Conservation (phyloP, 2,797 vertebrate genomes). For the Rhabdomys pumilio region DNA sequence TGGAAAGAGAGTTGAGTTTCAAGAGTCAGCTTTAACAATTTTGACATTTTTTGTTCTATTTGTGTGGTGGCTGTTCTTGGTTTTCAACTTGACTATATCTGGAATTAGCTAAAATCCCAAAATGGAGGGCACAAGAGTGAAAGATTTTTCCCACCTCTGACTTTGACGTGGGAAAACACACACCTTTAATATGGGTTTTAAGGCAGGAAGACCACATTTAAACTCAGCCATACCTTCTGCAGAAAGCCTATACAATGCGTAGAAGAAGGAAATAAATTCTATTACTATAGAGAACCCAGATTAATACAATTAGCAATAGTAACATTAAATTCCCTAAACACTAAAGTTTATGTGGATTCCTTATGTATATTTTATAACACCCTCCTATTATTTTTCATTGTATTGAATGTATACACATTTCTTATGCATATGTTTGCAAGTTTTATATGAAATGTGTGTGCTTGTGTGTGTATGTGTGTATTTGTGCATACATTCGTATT, state of each 20-base stretch:
- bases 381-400: background rate
- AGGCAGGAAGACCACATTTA: background rate
- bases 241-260: background rate
- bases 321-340: background rate
- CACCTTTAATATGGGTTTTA: background rate
- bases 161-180: background rate
- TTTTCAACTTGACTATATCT: background rate
- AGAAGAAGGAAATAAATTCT: background rate
- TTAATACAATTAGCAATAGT: background rate
- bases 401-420: background rate
- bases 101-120: background rate
- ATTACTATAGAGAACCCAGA: background rate
- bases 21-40: rapidly evolving
- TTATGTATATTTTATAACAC: background rate
- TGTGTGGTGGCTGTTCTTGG: no score
- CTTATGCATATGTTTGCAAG: background rate
- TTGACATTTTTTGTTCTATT: background rate
- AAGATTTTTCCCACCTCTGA: background rate
- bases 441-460: background rate
- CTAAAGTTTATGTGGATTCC: background rate
- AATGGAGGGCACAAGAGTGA: no score
- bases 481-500: background rate
- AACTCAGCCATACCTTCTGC: no score
- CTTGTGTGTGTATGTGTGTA: no score
- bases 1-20: background rate